Base-by-base conservation (phyloP, 2,888 invertebrate species). In the Dioctria rufipes region DNA sequence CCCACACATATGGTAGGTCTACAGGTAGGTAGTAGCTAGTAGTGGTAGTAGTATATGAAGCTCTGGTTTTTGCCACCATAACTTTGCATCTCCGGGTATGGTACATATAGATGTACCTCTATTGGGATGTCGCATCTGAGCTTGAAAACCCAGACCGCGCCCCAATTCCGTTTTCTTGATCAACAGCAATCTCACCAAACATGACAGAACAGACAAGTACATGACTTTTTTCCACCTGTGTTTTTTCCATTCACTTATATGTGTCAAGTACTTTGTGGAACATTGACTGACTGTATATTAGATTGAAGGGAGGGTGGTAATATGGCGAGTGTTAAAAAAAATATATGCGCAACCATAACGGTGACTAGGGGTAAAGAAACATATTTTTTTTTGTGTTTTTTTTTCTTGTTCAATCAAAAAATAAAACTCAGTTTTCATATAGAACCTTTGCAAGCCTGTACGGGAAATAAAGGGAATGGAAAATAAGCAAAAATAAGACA, bases 211-310 rank as follows among this genome's bases (percentile, higher is more conserved):
- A 58, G 42, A 58, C 43, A 73, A 42, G 42, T 42, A 73, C 73
- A 73, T 73, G 73, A 73, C 60, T 67, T 46, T 67, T 67, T 73
- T 73, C 25, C 60, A 73, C 13, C 60, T 73, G 73, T 73, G 73
- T 73, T 73, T 51, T 71, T 54, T 58, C 73, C 51, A 73, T 73
- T 73, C 60, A 60, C 42, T 40, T 73, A 73, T 73, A 73, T 73
- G 73, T 73, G 73, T 73, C 58, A 73, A 73, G 73, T 73, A 42
- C 73, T 58, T 73, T 73, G 73, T 73, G 73, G 25, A 73, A 73
- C 73, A 73, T 58, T 39, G 60, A n/a, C 42, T 60, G 25, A 25
- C 25, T 25, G 25, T 25, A 25, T 25, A 25, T 25, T 25, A 43
- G 13, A 69, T 54, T 6, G 69, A 51, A 39, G 51, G 25, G 0